Evolutionary conservation across 2,797 vertebrate species (phyloP), one percentile per base, ranked within the genome.

Genomic region (Hephaestus fuliginosus): DNA sequence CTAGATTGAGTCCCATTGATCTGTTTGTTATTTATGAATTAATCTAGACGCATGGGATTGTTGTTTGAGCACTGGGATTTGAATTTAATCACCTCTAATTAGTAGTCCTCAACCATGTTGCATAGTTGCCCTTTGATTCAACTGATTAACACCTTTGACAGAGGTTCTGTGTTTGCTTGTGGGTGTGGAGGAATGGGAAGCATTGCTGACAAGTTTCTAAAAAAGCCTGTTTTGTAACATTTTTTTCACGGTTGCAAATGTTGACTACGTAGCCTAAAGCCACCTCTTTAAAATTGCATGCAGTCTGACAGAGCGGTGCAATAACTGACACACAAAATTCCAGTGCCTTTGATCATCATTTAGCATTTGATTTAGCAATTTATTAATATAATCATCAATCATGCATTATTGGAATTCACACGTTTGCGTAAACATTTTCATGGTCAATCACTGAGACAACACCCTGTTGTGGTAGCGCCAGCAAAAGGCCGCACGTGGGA

Each of bases 301-400:
- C 65, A n/a, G 48, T 76, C 58, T 68, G 66, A 78, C 43, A 66
- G 63, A 74, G 66, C 33, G 22, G 51, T 57, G 30, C 63, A 70
- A 13, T 64, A 74, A 71, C 80, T 68, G 69, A 79, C 48, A 70
- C 53, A 33, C 46, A 56, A 36, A 74, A 76, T 60, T 56, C 30
- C n/a, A 58, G 14, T 55, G 61, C 49, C 62, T 83, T 85, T 85
- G 53, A 72, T 72, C 57, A 65, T 58, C 66, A 70, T 72, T 81
- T 81, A 65, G 48, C 61, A 71, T 64, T 28, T 63, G 12, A 79
- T 74, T 78, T 51, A 44, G 46, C 36, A 58, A 57, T 70, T 64
- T 51, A 81, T 74, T 79, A 72, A 77, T 48, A 33, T 22, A 28
- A 75, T 71, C 51, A 80, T 82, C 62, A 80, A 62, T 81, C 70